Conservation (phyloP, 2,888 invertebrate genomes). For the Thymelicus lineola region DNA sequence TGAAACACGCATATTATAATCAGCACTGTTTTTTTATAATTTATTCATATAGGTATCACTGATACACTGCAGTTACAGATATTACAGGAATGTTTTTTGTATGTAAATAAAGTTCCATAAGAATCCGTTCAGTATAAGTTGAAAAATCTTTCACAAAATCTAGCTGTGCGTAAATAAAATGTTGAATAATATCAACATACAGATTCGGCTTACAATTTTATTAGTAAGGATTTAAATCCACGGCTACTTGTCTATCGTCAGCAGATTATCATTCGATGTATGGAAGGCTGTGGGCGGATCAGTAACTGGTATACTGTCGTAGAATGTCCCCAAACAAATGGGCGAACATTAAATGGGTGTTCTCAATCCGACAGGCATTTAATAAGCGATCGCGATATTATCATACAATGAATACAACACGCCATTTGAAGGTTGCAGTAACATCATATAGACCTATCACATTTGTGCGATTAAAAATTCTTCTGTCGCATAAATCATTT, state of each 20-base stretch:
- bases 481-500: constrained; percentile 59
- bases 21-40: no score
- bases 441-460: constrained; percentile 51
- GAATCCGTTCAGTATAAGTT: no score
- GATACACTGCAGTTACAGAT: no score
- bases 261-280: constrained; percentile 31
- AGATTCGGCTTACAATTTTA: neutral
- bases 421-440: constrained; percentile 57
- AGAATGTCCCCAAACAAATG: constrained; percentile 58
- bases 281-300: constrained; percentile 58
- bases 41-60: no score
- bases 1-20: no score
- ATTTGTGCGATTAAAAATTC: constrained; percentile 59
- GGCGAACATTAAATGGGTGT: constrained; percentile 70
- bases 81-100: no score
- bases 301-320: constrained; percentile 52
- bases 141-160: no score
- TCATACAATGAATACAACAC: constrained; percentile 70
- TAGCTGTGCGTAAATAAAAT: no score
- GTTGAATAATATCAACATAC: neutral
- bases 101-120: no score
- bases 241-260: constrained; percentile 31
- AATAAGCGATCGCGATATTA: constrained; percentile 53
- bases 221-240: constrained; percentile 19
- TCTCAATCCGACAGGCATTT: constrained; percentile 58